Evolutionary conservation across 2,113 vertebrate genomes (phyloP), one percentile per base, ranked within the genome.

Genomic region (Colius striatus): DNA sequence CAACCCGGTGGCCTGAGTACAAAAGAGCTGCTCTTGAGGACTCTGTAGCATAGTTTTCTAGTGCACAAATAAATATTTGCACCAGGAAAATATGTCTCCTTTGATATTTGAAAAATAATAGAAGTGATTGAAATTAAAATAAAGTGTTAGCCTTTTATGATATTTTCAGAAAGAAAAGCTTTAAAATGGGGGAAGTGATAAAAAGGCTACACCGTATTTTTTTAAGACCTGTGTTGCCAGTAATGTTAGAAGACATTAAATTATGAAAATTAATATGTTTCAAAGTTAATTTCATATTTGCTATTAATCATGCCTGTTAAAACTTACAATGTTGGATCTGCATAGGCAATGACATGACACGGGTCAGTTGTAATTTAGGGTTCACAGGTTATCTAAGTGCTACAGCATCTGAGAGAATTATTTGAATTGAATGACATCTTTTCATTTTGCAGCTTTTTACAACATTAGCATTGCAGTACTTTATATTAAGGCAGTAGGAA

Each of bases 111-210:
- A 75, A 82, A 93, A 71, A 70, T 6, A 73, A 57, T 41, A 57
- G 36, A 60, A 77, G 7, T 25, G 21, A 63, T 43, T 22, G 2
- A 32, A 65, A 38, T 60, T 36, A 45, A 90, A 86, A 57, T 21
- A 22, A 74, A 41, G 36, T 36, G 13, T 54, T 84, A 41, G 12
- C 7, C 22, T 87, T 88, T 80, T 41, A 61, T 2, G 2, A 77
- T 26, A 27, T 10, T 84, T 86, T 47, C 17, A 70, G 23, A 55
- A 73, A 90, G 23, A 72, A 86, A 76, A 74, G 3, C 15, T n/a
- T 50, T 57, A 89, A 89, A 55, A 16, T 11, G 34, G 4, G 1
- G 1, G 1, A 0, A 14, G 27, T 2, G 8, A 41, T 15, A 74
- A 81, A 89, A 84, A 63, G 17, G 32, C 7, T 53, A 22, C 30